A percentile compares a stretch with the other conserved stretches of the same genome.
phyloP scores from a whole-genome alignment of 2,113 vertebrate species.

The Capra hircus region DNA sequence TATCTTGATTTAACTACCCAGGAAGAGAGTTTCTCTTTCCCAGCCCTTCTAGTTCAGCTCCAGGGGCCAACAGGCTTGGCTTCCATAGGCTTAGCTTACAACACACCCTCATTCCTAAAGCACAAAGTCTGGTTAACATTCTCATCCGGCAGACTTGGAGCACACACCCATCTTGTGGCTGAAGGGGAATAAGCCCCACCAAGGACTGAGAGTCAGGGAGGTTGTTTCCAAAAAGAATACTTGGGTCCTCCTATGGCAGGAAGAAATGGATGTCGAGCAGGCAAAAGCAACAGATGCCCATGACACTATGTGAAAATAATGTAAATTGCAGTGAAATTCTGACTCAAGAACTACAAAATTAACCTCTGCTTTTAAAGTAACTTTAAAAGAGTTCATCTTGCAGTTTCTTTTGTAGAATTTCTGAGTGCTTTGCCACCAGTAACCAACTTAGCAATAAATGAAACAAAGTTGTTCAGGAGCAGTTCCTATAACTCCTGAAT shows the following conservation, averaged over 20 bases:
- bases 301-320: neutral
- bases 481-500: neutral
- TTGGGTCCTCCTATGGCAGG: neutral
- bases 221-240: neutral
- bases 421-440: neutral
- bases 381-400: neutral
- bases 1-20: neutral
- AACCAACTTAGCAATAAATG: neutral
- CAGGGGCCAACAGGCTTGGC: neutral
- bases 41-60: neutral
- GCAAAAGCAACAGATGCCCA: neutral
- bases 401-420: neutral
- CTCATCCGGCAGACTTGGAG: neutral
- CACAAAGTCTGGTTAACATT: neutral
- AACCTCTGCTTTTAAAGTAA: neutral
- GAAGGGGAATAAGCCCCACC: too few species aligned
- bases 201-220: neutral
- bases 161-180: neutral
- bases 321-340: neutral
- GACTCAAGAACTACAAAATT: neutral
- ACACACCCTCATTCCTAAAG: neutral
- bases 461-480: neutral
- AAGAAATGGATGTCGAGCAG: neutral
- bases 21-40: neutral
- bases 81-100: neutral